Base-by-base conservation (phyloP, 2,888 invertebrate species). In the Cosmia pyralina region DNA sequence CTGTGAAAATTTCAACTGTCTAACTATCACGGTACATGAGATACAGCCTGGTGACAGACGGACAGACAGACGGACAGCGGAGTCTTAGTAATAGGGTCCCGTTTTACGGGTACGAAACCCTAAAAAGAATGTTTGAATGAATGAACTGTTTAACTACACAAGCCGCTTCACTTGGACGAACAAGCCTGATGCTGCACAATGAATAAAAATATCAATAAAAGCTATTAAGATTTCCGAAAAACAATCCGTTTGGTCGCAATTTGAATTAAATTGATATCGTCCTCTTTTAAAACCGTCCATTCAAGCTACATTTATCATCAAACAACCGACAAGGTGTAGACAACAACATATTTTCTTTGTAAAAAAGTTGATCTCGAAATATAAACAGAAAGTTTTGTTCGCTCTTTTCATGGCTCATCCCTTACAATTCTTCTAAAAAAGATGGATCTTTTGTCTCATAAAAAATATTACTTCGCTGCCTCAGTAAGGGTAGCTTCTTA, bases 371-470 rank as follows among this genome's bases (percentile, higher is more conserved):
- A 53, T 77, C 41, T 67, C 5, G 5, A 41, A 66, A 58, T 50
- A 67, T 66, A 63, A 62, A 55, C 50, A 28, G 13, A 53, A 68
- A 44, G 13, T 22, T 28, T 53, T 17, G 11, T 1, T 15, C 59
- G 38, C 75, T 63, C 28, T 2, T 78, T 80, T 68, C 67, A 78
- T 64, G 55, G 50, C 50, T 38, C 77, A 46, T 60, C 38, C 0
- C 44, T 67, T 34, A 72, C n/a, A 79, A 15, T 73, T 73, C 22
- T 79, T 68, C 50, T 73, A 79, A 79, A 80, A 67, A 74, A 38
- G 63, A 38, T 22, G 41, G 22, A 8, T 38, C 67, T 68, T 67
- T 79, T 68, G 80, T 78, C 58, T 77, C 55, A 52, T 74, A 74
- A 80, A 78, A 72, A 78, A 75, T 69, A 62, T 53, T 60, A 60